Evolutionary conservation across 2,888 invertebrate species (phyloP), one percentile per base, ranked within the genome.

Genomic region (Apodemia mormo): DNA sequence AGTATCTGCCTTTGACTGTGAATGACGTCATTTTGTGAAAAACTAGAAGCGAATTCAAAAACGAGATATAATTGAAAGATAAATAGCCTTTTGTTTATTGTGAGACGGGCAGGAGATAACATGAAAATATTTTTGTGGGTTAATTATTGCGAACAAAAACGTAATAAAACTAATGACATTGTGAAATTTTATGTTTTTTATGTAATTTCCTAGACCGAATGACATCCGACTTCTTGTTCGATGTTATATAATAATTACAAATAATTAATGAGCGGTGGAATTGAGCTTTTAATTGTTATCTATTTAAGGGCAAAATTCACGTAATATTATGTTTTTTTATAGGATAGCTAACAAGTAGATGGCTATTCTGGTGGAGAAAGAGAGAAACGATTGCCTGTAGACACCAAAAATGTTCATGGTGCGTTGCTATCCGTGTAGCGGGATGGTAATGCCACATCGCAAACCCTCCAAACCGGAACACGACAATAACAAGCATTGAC

Each of bases 141-240:
- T 61, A 61, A 61, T 61, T 61, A 14, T n/a, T 61, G 14, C 30
- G 30, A 37, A 61, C 61, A 61, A 61, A 61, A 61, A 61, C 61
- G 61, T 37, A 58, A 58, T 58, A 58, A 58, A 58, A 58, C 58
- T 58, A 58, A 52, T 52, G 52, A 52, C 14, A 52, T 52, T n/a
- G 52, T 58, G 29, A 58, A 58, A 58, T 58, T 30, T 30, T 12
- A 56, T 29, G 56, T 29, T 56, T n/a, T 29, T 56, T 56, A 56
- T 56, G 56, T 56, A 56, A 56, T 56, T 56, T 56, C 56, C 56
- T 56, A 9, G 10, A 29, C 49, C 10, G 29, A 56, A 56, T 56
- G 56, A 56, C 56, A 56, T 56, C 29, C 29, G 56, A 56, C 56
- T 56, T 56, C 56, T 56, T 56, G 5, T n/a, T 22, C 10, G 8